Percentiles rank a stretch among this genome's conserved stretches.
Conservation (phyloP, 2,113 vertebrate species). For the Silurus asotus region DNA sequence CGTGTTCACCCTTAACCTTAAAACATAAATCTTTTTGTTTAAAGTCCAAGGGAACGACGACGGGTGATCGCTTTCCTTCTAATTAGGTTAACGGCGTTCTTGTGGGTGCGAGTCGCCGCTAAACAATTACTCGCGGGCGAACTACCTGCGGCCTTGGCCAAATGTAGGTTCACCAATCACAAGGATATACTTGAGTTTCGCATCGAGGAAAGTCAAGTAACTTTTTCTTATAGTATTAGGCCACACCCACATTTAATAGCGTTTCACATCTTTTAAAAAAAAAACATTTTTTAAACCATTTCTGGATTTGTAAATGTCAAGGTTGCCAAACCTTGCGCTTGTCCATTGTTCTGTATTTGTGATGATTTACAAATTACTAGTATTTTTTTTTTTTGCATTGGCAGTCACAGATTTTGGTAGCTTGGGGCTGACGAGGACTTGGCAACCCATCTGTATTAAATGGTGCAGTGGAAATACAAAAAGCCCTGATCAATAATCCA, state of each 20-base stretch:
- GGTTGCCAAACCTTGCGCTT: not conserved
- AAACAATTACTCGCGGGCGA: not conserved
- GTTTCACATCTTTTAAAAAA: no score
- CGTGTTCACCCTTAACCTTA: not conserved
- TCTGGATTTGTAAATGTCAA: not conserved
- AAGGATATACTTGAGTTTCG: not conserved
- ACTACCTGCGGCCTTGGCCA: not conserved
- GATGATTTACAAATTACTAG: not conserved
- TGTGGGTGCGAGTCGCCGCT: not conserved
- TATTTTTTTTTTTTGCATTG: not conserved
- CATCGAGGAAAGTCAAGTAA: not conserved
- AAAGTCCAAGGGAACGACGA: not conserved
- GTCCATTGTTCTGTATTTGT: not conserved
- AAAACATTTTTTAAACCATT: not conserved
- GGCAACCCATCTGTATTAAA: not conserved
- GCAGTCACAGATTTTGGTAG: not conserved
- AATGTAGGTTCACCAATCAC: not conserved
- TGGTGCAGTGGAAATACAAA: not conserved
- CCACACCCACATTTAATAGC: not conserved
- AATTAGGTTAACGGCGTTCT: constrained; percentile 1
- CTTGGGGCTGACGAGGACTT: not conserved
- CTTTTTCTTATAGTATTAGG: not conserved
- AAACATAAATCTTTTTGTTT: not conserved
- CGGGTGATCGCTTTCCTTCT: not conserved
- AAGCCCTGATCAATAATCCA: not conserved